phyloP scores from a whole-genome alignment of 2,888 invertebrate genomes.

The Caenorhabditis parvicauda region DNA sequence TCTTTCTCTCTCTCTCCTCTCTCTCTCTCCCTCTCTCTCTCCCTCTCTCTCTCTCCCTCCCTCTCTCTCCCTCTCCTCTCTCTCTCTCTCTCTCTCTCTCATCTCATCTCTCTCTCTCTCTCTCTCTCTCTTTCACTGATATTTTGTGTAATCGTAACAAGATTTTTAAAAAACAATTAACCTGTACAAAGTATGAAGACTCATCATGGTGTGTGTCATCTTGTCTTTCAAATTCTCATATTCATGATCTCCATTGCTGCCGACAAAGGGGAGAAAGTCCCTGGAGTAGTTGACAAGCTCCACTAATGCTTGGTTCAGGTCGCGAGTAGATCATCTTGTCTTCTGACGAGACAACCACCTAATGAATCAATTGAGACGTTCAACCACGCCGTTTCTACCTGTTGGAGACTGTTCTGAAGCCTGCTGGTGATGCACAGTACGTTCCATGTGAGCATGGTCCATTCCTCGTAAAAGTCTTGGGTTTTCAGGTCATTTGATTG shows the following conservation, averaged over 20 bases:
- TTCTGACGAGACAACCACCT: slow-evolving; percentile 29
- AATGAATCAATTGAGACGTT: slow-evolving; percentile 1
- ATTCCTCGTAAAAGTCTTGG: slow-evolving; percentile 58
- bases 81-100: no score
- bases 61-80: no score
- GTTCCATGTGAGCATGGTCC: slow-evolving; percentile 62
- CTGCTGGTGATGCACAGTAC: slow-evolving; percentile 58
- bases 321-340: slow-evolving; percentile 54
- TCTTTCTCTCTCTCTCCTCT: no score
- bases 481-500: slow-evolving; percentile 17
- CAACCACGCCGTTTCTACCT: slow-evolving; percentile 7
- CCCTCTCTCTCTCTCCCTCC: no score
- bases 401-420: slow-evolving; percentile 44
- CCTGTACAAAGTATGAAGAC: slow-evolving; percentile 43
- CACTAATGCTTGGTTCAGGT: slow-evolving; percentile 55
- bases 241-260: slow-evolving; percentile 25
- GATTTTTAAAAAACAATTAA: slow-evolving; percentile 10
- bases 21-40: no score
- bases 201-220: slow-evolving; percentile 43
- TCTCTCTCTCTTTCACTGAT: no score
- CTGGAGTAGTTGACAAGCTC: slow-evolving; percentile 58
- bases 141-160: no score
- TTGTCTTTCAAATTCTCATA: slow-evolving; percentile 37
- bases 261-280: slow-evolving; percentile 38
- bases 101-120: no score